Evolutionary conservation across 2,888 invertebrate genomes (phyloP).

Genomic region (Gastracanthus pulcherrimus): DNA sequence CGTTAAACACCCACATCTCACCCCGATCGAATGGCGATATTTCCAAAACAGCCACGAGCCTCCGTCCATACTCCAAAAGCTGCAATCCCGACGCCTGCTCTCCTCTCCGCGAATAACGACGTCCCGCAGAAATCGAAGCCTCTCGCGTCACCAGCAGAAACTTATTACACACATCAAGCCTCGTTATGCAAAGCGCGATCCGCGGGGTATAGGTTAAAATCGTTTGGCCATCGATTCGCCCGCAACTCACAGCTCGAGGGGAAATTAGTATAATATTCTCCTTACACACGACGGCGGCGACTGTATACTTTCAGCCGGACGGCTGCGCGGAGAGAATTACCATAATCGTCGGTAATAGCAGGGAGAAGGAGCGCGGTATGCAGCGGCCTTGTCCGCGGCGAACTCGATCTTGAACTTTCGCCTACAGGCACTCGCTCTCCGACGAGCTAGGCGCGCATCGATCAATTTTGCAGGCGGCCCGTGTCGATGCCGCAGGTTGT

Average conservation of each 20-base stretch:
- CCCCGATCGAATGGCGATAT: slow-evolving; percentile 1
- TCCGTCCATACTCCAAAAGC: not conserved
- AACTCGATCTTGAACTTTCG: slow-evolving; percentile 49
- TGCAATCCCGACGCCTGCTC: not conserved
- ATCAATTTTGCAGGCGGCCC: slow-evolving; percentile 26
- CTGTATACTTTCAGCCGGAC: not conserved
- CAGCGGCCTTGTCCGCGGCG: slow-evolving; percentile 43
- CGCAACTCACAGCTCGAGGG: not conserved
- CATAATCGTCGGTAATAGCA: slow-evolving; percentile 47
- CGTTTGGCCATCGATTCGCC: slow-evolving; percentile 36
- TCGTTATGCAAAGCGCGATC: slow-evolving; percentile 24
- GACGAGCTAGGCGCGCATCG: too few species aligned
- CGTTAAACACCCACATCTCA: not conserved
- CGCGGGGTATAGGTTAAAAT: slow-evolving; percentile 10
- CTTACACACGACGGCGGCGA: not conserved
- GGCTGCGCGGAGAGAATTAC: slow-evolving; percentile 16
- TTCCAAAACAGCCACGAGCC: slow-evolving; percentile 20
- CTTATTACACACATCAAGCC: not conserved
- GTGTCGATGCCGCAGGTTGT: not conserved
- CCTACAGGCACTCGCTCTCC: too few species aligned
- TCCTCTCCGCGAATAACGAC: not conserved
- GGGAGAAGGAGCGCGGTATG: not conserved
- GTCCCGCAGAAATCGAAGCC: slow-evolving; percentile 9
- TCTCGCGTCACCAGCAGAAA: slow-evolving; percentile 23
- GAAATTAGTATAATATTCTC: slow-evolving; percentile 47